Evolutionary conservation across 2,113 vertebrate species (phyloP).

Genomic region (Amblyopsis rosae): DNA sequence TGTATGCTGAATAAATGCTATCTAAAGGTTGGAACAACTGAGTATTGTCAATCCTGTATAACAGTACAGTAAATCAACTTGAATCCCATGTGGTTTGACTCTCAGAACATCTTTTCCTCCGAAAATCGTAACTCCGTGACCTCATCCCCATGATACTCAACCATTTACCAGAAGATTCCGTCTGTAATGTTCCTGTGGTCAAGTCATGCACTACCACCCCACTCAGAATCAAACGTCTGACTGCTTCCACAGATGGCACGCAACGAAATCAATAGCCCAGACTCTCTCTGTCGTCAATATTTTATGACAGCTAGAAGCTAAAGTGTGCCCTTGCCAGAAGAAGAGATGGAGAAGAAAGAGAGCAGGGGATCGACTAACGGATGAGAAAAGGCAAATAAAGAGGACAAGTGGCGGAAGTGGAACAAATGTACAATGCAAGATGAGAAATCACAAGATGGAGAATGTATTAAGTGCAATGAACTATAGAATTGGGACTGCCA

Average conservation of each 20-base stretch:
- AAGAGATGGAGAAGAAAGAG: background rate
- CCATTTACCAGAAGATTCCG: background rate
- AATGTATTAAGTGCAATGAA: constrained; percentile 1
- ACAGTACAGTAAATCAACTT: too few relatives aligned
- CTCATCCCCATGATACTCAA: background rate
- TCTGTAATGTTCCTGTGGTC: background rate
- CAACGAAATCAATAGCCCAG: constrained; percentile 23
- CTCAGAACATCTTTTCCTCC: background rate
- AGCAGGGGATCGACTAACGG: background rate
- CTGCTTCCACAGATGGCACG: constrained; percentile 28
- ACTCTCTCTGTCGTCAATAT: constrained; percentile 30
- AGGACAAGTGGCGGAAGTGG: background rate
- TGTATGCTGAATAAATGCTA: too few relatives aligned
- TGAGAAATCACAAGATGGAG: background rate
- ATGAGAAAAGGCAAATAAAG: background rate
- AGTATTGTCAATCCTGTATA: too few relatives aligned
- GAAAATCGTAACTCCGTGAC: background rate
- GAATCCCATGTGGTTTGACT: background rate
- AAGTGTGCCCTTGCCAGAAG: constrained; percentile 1
- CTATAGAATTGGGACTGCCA: background rate
- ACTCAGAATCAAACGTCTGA: constrained; percentile 7
- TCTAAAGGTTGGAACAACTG: background rate
- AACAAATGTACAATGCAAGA: background rate
- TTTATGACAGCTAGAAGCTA: constrained; percentile 30
- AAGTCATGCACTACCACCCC: background rate